A percentile compares a stretch with the other conserved stretches of the same genome.
These are phyloP conservation scores for Toxotes lorentzi DNA, from an alignment of 2,797 vertebrate species.

Conservation along the genomic window DNA sequence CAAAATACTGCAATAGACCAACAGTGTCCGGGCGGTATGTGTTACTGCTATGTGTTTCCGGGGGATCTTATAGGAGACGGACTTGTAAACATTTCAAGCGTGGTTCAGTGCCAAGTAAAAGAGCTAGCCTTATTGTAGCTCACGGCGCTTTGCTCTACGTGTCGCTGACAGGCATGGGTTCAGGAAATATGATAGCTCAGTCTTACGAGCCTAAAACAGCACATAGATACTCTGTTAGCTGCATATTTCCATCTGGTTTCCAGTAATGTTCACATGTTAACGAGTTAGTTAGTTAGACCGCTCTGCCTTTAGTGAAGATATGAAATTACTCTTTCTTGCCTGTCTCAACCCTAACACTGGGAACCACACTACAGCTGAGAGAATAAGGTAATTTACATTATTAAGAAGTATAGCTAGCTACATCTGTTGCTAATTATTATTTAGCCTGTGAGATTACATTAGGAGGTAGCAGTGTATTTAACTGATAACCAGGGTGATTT, in stretches of 20 bases:
- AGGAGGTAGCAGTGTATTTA: no score
- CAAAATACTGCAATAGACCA: background rate
- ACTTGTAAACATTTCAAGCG: slow-evolving; percentile 70
- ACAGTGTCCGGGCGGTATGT: background rate
- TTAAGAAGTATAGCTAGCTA: slow-evolving; percentile 16
- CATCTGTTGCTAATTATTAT: background rate
- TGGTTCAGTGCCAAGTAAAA: background rate
- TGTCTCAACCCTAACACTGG: slow-evolving; percentile 90
- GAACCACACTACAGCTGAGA: slow-evolving; percentile 92
- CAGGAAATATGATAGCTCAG: slow-evolving; percentile 64
- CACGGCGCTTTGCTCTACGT: background rate
- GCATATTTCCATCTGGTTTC: background rate
- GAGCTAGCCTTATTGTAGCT: background rate
- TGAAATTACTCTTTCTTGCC: slow-evolving; percentile 92
- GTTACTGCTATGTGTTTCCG: slow-evolving; percentile 73
- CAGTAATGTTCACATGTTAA: background rate
- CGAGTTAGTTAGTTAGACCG: slow-evolving; percentile 3
- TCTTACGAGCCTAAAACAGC: slow-evolving; percentile 13
- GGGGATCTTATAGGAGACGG: slow-evolving; percentile 71
- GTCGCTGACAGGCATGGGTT: slow-evolving; percentile 31
- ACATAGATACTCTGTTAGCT: background rate
- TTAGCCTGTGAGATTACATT: background rate
- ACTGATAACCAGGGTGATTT: background rate
- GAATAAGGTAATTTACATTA: slow-evolving; percentile 87
- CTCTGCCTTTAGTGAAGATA: slow-evolving; percentile 61